Evolutionary conservation across 37 sponge, comb jelly and placozoan species (phyloP), one percentile per base, ranked within the genome.

Genomic region (Geodia barretti): DNA sequence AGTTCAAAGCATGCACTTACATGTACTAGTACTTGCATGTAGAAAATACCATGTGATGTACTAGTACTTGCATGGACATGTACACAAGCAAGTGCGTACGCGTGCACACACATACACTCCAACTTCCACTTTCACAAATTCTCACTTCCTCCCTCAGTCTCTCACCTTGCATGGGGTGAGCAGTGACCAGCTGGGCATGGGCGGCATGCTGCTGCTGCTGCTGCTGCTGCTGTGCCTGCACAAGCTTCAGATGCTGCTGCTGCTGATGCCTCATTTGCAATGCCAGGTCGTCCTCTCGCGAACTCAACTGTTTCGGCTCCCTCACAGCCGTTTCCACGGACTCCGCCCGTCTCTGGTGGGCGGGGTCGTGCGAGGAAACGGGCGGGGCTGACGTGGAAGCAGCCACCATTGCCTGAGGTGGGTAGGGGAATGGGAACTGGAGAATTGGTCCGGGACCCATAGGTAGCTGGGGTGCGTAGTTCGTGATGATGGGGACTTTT

Each of bases 391-490:
- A 75, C 60, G 76, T 59, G 28, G 60, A 40, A 4, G 77, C 42
- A 33, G 41, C 1, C 19, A 42, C 17, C 23, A 26, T 38, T 26
- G 23, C 4, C 34, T 33, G 74, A 14, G 69, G 62, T 34, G 34
- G 66, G 47, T 62, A 41, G 1, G 74, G 58, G 24, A 74, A 2
- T 0, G 81, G 71, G 61, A 75, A 75, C 1, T 69, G 70, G 38
- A 79, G 28, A 5, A 47, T 14, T 0, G 77, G 33, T 24, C 77
- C 72, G 0, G 87, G 87, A 0, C 87, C 87, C 59, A 40, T 75
- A 34, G 87, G 87, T n/a, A 87, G 87, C 36, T 74, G 82, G 32
- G 87, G 87, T 41, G 75, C 87, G 32, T 87, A 59, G 41, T 65
- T 73, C 0, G 87, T 81, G 77, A 87, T 87, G 25, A 75, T 75